Evolutionary conservation across 2,888 invertebrate species (phyloP).

Genomic region (Scaptomyza reducta): DNA sequence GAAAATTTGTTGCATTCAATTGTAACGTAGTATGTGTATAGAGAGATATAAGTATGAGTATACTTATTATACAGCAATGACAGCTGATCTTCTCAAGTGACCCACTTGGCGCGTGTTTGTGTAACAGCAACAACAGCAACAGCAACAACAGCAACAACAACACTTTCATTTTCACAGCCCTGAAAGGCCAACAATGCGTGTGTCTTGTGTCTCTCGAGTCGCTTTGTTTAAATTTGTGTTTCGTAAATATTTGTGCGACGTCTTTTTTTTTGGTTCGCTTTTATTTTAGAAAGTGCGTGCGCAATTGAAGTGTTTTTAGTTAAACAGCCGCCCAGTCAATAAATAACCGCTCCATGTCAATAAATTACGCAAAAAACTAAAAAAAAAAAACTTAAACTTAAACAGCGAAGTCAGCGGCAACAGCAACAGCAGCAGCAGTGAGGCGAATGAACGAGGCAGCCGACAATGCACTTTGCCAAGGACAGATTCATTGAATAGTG

Average conservation of each 20-base stretch:
- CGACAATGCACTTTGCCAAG: conserved; percentile 83
- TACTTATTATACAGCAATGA: conserved; percentile 38
- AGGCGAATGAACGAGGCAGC: conserved; percentile 74
- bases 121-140: conserved; percentile 49
- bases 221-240: conserved; percentile 67
- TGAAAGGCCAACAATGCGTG: conserved; percentile 60
- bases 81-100: conserved; percentile 80
- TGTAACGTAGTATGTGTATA: conserved; percentile 8
- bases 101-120: conserved; percentile 71
- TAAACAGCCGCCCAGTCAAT: conserved; percentile 63
- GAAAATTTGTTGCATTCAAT: conserved; percentile 44
- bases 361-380: conserved; percentile 67
- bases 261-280: conserved; percentile 25
- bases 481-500: conserved; percentile 83
- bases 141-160: conserved; percentile 48
- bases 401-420: conserved; percentile 1
- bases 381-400: conserved; percentile 19
- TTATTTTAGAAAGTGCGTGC: conserved; percentile 77
- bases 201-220: conserved; percentile 61
- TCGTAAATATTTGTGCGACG: conserved; percentile 69
- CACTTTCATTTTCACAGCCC: conserved; percentile 75
- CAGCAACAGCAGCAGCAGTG: conserved; percentile 6
- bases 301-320: conserved; percentile 65
- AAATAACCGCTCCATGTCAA: conserved; percentile 73
- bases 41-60: background rate